Conservation (phyloP, 2,888 invertebrate species). For the Blastobasis adustella region DNA sequence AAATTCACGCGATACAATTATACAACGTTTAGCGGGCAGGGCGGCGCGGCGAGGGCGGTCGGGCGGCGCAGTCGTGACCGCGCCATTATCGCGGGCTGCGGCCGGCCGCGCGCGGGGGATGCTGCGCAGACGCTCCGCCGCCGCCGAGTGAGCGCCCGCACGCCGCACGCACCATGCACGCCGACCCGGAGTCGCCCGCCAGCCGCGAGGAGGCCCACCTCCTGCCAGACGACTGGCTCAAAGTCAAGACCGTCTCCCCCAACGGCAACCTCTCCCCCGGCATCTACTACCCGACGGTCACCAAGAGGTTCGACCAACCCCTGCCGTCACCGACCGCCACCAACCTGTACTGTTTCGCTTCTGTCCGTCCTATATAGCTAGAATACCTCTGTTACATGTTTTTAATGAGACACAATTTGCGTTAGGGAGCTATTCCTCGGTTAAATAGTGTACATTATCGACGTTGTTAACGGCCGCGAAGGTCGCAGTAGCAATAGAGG, state of each 20-base stretch:
- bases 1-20: constrained; percentile 69
- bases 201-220: constrained; percentile 66
- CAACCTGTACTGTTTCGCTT: constrained; percentile 61
- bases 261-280: constrained; percentile 69
- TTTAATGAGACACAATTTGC: constrained; percentile 27
- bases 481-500: constrained; percentile 38
- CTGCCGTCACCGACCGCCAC: constrained; percentile 46
- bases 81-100: constrained; percentile 71
- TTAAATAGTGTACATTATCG: constrained; percentile 42
- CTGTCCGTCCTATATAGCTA: constrained; percentile 41
- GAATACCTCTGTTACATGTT: constrained; percentile 23
- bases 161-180: constrained; percentile 43
- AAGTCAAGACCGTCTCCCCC: constrained; percentile 53
- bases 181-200: constrained; percentile 65
- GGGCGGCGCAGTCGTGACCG: constrained; percentile 65
- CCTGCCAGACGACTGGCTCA: constrained; percentile 68
- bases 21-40: constrained; percentile 68
- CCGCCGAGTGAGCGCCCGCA: constrained; percentile 39
- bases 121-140: constrained; percentile 36
- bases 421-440: constrained; percentile 40
- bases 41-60: constrained; percentile 43
- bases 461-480: constrained; percentile 56
- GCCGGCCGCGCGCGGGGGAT: constrained; percentile 57
- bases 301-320: constrained; percentile 63
- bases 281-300: constrained; percentile 65